These are phyloP conservation scores for Eurystomus glaucurus DNA, from an alignment of 2,797 vertebrate species.

Conservation along the genomic window DNA sequence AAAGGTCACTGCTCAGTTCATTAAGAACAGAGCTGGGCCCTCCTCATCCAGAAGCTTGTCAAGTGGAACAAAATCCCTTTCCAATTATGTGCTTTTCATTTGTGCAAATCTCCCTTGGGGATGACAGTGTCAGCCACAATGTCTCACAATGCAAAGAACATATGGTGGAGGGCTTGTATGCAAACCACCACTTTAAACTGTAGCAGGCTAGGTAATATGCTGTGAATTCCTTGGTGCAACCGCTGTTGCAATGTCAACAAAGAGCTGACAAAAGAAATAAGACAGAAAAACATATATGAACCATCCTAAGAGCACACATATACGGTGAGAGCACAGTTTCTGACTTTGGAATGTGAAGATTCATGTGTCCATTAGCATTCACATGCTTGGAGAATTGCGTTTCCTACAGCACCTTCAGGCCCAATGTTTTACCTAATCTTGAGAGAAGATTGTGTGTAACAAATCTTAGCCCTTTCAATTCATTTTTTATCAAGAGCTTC, in stretches of 20 bases:
- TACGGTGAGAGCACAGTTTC: neutral
- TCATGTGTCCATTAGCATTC: accelerated
- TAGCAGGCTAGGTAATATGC: neutral
- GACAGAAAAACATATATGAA: neutral
- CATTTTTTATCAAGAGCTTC: neutral
- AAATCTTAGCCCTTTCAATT: neutral
- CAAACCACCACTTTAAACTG: accelerated
- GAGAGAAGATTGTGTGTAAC: neutral
- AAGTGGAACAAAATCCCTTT: neutral
- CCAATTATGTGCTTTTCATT: slow-evolving; percentile 2
- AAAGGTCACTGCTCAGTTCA: neutral
- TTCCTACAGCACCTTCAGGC: neutral
- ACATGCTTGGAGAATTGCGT: neutral
- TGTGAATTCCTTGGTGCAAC: neutral
- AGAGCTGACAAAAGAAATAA: neutral
- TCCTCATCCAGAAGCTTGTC: neutral
- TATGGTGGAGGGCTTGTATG: neutral
- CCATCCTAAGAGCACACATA: neutral
- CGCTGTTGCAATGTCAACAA: neutral
- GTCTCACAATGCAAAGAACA: neutral
- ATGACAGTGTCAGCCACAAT: neutral
- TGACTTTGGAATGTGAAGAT: neutral
- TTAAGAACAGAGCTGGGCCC: neutral
- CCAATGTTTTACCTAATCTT: neutral
- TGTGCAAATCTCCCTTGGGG: neutral